Evolutionary conservation across 2,113 vertebrate species (phyloP).

Genomic region (Chaetodon auriga): DNA sequence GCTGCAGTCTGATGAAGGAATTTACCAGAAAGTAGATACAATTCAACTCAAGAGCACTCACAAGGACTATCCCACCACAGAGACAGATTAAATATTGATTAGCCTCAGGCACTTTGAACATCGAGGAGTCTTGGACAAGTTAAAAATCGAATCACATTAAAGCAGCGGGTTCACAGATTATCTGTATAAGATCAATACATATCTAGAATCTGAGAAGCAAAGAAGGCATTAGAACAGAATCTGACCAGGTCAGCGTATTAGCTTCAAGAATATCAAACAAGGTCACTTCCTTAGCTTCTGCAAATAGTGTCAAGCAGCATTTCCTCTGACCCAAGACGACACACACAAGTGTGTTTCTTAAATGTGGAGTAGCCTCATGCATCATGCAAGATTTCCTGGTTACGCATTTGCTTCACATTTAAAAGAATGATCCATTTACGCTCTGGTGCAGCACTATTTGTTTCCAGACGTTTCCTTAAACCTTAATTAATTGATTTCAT

Average conservation of each 20-base stretch:
- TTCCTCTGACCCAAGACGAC: background rate
- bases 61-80: constrained; percentile 22
- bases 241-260: background rate
- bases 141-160: constrained; percentile 51
- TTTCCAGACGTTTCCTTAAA: background rate
- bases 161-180: constrained; percentile 37
- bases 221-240: constrained; percentile 1
- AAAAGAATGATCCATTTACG: background rate
- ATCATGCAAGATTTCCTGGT: background rate
- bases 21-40: background rate
- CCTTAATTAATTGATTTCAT: background rate
- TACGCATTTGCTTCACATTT: constrained; percentile 5
- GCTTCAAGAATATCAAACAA: constrained; percentile 39
- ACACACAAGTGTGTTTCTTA: background rate
- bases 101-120: constrained; percentile 29
- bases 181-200: constrained; percentile 35
- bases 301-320: background rate
- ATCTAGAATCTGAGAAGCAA: constrained; percentile 25
- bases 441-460: background rate
- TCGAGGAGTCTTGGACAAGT: constrained; percentile 1
- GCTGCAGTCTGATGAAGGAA: constrained; percentile 14
- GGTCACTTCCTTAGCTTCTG: constrained; percentile 11
- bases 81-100: constrained; percentile 67
- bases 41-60: constrained; percentile 9
- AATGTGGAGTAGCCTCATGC: background rate